Percentiles rank a stretch among this genome's conserved stretches.
Conservation (phyloP, 2,888 invertebrate species). For the Ferrisia virgata region DNA sequence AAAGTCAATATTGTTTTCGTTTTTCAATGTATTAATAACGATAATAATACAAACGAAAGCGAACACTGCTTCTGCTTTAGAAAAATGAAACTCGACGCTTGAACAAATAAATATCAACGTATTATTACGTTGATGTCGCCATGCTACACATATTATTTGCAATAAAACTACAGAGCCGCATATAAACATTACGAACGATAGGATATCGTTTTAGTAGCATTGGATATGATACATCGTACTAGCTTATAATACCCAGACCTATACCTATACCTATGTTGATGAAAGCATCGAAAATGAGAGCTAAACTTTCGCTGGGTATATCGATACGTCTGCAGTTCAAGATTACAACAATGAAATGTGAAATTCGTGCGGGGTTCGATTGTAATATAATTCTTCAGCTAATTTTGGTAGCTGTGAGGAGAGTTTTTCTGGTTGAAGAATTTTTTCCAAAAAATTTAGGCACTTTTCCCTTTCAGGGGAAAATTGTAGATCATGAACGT, state of each 20-base stretch:
- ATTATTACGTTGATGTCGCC: no score
- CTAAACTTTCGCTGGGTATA: not conserved
- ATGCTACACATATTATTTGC: no score
- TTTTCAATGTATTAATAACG: not conserved
- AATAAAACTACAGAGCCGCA: not conserved
- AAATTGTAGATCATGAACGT: no score
- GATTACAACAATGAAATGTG: not conserved
- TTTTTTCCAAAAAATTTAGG: no score
- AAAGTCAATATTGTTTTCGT: no score
- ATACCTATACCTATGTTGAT: not conserved
- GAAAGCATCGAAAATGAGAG: not conserved
- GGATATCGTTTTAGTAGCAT: no score
- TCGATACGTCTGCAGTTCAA: not conserved
- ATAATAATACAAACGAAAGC: not conserved
- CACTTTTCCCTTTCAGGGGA: no score
- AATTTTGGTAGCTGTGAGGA: no score
- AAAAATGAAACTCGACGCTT: not conserved
- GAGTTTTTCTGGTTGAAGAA: no score
- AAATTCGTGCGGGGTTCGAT: not conserved
- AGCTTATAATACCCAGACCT: no score
- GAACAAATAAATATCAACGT: not conserved
- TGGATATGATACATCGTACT: no score
- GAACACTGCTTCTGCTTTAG: not conserved
- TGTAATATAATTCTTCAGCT: not conserved
- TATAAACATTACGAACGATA: no score